These are phyloP conservation scores for Papilio aristodemus DNA, from an alignment of 1,140 invertebrate genomes.

Conservation along the genomic window DNA sequence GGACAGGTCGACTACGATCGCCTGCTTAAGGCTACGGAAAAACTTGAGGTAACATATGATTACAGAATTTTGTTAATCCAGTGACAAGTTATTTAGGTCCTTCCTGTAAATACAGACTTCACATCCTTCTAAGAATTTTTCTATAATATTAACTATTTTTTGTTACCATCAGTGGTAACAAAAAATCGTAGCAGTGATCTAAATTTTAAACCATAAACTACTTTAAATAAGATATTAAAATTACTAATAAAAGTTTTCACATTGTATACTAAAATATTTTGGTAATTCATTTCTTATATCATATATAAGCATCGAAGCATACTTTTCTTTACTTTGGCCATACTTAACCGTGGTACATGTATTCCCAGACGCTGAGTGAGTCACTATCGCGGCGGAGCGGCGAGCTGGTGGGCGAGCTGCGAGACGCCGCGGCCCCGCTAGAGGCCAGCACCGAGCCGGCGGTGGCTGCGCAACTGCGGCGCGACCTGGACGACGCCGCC, in stretches of 20 bases:
- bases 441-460: constrained; percentile 84
- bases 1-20: constrained; percentile 90
- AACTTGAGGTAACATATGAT: constrained; percentile 85
- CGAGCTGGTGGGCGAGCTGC: constrained; percentile 85
- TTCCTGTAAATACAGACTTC: too few species aligned
- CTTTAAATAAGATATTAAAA: too few species aligned
- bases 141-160: too few species aligned
- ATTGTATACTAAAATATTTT: too few species aligned
- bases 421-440: constrained; percentile 85
- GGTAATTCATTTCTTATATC: too few species aligned
- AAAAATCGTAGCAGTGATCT: too few species aligned
- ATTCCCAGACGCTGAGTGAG: constrained; percentile 60
- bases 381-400: constrained; percentile 80
- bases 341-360: background rate
- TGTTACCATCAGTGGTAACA: too few species aligned
- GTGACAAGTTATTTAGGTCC: too few species aligned
- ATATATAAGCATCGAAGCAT: background rate
- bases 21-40: constrained; percentile 88
- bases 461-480: constrained; percentile 85
- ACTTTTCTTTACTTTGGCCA: constrained; percentile 2
- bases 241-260: too few species aligned
- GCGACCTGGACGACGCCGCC: constrained; percentile 87
- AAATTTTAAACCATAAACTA: too few species aligned
- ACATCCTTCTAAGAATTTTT: too few species aligned
- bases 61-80: too few species aligned